Conservation (phyloP, 1,140 invertebrate species). For the Leptonema lineaticorne region DNA sequence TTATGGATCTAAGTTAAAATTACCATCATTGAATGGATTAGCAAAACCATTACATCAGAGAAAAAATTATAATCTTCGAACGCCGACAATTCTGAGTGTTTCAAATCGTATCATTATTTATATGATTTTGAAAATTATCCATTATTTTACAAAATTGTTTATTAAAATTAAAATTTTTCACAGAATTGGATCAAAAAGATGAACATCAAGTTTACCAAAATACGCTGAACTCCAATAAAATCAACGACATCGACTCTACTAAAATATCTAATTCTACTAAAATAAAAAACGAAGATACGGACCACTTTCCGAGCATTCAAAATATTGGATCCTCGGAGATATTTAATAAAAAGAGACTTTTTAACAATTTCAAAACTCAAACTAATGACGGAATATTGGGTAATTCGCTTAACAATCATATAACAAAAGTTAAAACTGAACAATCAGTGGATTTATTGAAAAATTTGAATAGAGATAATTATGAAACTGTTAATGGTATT, state of each 20-base stretch:
- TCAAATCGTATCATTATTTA: background rate
- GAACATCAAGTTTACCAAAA: constrained; percentile 8
- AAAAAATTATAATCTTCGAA: constrained; percentile 43
- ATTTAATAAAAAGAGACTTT: constrained; percentile 38
- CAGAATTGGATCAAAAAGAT: constrained; percentile 36
- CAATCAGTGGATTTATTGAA: background rate
- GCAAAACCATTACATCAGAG: constrained; percentile 52
- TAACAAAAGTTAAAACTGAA: constrained; percentile 1
- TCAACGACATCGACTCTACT: constrained; percentile 27
- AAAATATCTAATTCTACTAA: constrained; percentile 4
- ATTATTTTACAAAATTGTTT: background rate
- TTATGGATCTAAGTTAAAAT: constrained; percentile 47
- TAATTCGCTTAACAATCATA: background rate
- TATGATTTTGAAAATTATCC: background rate
- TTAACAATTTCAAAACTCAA: constrained; percentile 34
- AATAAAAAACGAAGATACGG: constrained; percentile 1
- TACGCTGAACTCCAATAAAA: constrained; percentile 20
- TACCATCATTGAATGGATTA: constrained; percentile 52
- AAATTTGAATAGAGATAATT: constrained; percentile 7
- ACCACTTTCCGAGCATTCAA: constrained; percentile 26
- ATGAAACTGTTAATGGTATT: background rate
- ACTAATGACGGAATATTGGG: constrained; percentile 32
- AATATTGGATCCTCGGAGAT: constrained; percentile 29
- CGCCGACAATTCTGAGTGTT: constrained; percentile 24
- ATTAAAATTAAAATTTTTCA: background rate